Evolutionary conservation across 2,888 invertebrate species (phyloP).

Genomic region (Portevinia maculata): DNA sequence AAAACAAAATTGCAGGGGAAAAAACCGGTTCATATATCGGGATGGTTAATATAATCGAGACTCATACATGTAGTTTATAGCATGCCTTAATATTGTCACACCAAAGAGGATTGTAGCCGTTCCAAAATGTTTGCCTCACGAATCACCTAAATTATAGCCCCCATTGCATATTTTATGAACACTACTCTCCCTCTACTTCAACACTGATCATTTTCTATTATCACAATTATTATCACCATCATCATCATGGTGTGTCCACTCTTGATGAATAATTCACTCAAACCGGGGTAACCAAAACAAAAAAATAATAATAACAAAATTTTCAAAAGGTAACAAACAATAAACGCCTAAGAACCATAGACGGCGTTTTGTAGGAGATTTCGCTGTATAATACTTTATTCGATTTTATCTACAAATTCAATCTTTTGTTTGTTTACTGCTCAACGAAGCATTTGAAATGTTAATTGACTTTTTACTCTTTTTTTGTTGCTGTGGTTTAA

Average conservation of each 20-base stretch:
- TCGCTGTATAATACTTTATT: conserved; percentile 26
- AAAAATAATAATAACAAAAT: conserved; percentile 16
- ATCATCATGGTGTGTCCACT: conserved; percentile 34
- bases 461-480: conserved; percentile 32
- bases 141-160: background rate
- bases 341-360: conserved; percentile 2
- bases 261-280: conserved; percentile 52
- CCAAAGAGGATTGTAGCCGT: no score
- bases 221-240: conserved; percentile 15
- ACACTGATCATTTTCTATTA: conserved; percentile 15
- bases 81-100: no score
- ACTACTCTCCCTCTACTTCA: conserved; percentile 6
- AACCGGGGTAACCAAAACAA: background rate
- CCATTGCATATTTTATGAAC: conserved; percentile 21
- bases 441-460: conserved; percentile 57
- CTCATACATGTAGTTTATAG: no score
- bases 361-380: conserved; percentile 21
- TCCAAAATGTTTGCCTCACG: no score
- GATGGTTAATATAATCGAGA: no score
- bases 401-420: conserved; percentile 38
- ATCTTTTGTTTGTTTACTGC: conserved; percentile 57
- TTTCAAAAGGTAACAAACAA: background rate
- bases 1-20: no score
- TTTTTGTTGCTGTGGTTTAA: no score
- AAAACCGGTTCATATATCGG: no score